Evolutionary conservation across 2,888 invertebrate species (phyloP), one percentile per base, ranked within the genome.

Genomic region (Pandemis cinnamomeana): DNA sequence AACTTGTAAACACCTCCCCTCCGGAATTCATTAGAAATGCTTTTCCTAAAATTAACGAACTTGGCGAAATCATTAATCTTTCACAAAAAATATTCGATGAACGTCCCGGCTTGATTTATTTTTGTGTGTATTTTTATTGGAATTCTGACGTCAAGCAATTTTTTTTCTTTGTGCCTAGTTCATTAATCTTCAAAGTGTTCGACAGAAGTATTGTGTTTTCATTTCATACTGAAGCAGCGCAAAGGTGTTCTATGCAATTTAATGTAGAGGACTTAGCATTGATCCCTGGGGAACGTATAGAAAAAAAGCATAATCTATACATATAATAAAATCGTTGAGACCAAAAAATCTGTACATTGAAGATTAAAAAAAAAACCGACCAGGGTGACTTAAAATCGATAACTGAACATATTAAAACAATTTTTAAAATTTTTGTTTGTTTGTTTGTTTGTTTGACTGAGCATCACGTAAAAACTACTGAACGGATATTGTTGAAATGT

Each of bases 41-140:
- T 71, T 58, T 71, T 67, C 51, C 51, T 27, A 62, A 71, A 67
- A 74, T 74, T 74, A 71, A 55, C 67, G 61, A 74, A 74, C 60
- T 74, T 53, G 7, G 61, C 51, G 60, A 44, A 36, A 67, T 67
- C 74, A 66, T 74, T 71, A 74, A 74, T 74, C 74, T 61, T 61
- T 71, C 46, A 7, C 13, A 61, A 55, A 74, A 74, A 71, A 74
- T 74, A 71, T 74, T 71, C 74, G 74, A 71, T 55, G 46, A 66
- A 27, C 53, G 66, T 58, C n/a, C 11, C 44, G 8, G 44, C 10
- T 44, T 67, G 73, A 71, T 74, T 74, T 74, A 74, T 71, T 67
- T 62, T 70, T 71, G 46, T 51, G 53, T 46, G 63, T 63, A 58
- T 63, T 69, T 73, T 71, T 20, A 44, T 55, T 51, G 60, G 51